Evolutionary conservation across 2,797 vertebrate species (phyloP).

Genomic region (Salmo trutta): DNA sequence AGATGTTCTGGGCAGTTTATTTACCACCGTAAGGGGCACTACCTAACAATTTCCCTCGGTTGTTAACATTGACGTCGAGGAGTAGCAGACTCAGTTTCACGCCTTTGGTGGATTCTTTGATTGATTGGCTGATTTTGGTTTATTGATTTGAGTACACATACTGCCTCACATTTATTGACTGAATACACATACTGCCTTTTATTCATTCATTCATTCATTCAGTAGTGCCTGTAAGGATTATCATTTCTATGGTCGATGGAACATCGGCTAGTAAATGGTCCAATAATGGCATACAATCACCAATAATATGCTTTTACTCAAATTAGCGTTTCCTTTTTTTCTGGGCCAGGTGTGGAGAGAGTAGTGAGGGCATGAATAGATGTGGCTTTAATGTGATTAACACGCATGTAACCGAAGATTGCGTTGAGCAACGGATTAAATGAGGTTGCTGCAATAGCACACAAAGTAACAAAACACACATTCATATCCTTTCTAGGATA

Average conservation of each 20-base stretch:
- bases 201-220: neutral
- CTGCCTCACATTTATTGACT: neutral
- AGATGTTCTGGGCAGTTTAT: slow-evolving; percentile 66
- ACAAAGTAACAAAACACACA: slow-evolving; percentile 39
- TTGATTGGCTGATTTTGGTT: slow-evolving; percentile 22
- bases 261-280: neutral
- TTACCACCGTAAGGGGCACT: slow-evolving; percentile 56
- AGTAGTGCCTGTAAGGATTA: neutral
- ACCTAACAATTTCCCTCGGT: slow-evolving; percentile 52
- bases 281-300: neutral
- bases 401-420: slow-evolving; percentile 14
- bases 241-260: too few species aligned
- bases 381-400: neutral
- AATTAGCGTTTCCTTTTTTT: neutral
- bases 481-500: slow-evolving; percentile 56
- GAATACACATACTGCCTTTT: neutral
- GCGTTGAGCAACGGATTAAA: slow-evolving; percentile 37
- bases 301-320: neutral
- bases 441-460: slow-evolving; percentile 26
- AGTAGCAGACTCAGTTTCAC: slow-evolving; percentile 27
- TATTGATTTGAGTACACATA: neutral
- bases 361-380: neutral
- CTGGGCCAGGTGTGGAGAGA: neutral
- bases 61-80: slow-evolving; percentile 20
- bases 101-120: slow-evolving; percentile 5